These are phyloP conservation scores for Chorisops tibialis DNA, from an alignment of 2,888 invertebrate species.

Conservation along the genomic window DNA sequence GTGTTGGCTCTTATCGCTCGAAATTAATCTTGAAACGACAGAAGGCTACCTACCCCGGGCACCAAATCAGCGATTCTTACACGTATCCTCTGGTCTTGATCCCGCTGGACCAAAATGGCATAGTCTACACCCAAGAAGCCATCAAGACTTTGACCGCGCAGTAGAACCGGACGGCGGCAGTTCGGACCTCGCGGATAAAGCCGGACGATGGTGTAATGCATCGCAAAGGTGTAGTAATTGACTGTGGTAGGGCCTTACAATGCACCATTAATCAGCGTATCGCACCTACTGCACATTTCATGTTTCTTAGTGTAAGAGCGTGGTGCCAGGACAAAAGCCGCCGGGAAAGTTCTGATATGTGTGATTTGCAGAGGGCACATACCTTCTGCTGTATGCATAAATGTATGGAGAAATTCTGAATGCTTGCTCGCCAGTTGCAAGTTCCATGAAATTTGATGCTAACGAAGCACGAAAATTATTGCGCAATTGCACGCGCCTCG, in stretches of 20 bases:
- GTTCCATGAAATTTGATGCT: constrained; percentile 17
- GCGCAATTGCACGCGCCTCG: no score
- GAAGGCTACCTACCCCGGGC: not conserved
- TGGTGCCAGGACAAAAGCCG: not conserved
- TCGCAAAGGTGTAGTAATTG: not conserved
- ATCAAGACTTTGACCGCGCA: no score
- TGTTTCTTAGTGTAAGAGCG: not conserved
- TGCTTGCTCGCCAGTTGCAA: not conserved
- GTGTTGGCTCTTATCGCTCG: constrained; percentile 12
- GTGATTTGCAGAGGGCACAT: no score
- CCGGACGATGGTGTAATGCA: no score
- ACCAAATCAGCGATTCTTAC: no score
- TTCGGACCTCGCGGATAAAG: no score
- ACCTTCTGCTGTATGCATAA: not conserved
- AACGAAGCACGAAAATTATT: constrained; percentile 19
- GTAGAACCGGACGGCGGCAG: no score
- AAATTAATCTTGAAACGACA: constrained; percentile 20
- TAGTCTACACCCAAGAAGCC: no score
- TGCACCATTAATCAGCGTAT: constrained; percentile 16
- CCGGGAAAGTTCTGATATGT: not conserved
- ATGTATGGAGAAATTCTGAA: not conserved
- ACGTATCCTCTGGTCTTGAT: no score
- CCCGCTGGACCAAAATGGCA: no score
- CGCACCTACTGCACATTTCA: not conserved
- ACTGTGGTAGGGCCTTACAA: constrained; percentile 9